These are phyloP conservation scores for Pseudocheirus occidentalis DNA, from an alignment of 2,797 vertebrate species.

Conservation along the genomic window DNA sequence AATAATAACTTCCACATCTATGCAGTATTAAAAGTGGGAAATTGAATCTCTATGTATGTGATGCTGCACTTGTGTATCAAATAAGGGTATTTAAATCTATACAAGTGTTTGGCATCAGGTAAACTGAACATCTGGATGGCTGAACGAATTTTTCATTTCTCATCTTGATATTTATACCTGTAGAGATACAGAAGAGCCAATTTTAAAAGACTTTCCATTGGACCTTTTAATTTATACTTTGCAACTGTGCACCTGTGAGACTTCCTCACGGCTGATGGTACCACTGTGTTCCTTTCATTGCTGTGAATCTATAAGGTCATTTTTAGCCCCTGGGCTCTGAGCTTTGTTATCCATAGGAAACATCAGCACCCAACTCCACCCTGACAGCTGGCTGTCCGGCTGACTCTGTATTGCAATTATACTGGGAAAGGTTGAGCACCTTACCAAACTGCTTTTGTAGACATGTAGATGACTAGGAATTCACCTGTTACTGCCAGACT, in stretches of 20 bases:
- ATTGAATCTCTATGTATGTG: not conserved
- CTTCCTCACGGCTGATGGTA: not conserved
- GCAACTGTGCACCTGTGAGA: not conserved
- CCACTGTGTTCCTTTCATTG: not conserved
- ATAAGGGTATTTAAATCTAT: not conserved
- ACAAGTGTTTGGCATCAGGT: not conserved
- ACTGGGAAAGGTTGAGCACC: not conserved
- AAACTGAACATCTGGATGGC: not conserved
- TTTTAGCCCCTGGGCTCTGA: not conserved
- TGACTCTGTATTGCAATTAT: not conserved
- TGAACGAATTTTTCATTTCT: not conserved
- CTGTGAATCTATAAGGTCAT: not conserved
- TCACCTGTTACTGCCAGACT: not conserved
- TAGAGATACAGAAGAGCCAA: not conserved
- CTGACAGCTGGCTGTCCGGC: not conserved
- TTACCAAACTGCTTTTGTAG: constrained; percentile 18
- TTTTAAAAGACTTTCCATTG: not conserved
- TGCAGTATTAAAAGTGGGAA: not conserved
- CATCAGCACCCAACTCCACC: not conserved
- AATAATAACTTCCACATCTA: not conserved
- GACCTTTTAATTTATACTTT: not conserved
- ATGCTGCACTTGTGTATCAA: not conserved
- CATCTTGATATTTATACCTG: not conserved
- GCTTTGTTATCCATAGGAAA: not conserved
- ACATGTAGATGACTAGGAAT: not conserved